A percentile compares a stretch with the other conserved stretches of the same genome.
phyloP scores from a whole-genome alignment of 1,140 invertebrate species.

The Periplaneta americana region DNA sequence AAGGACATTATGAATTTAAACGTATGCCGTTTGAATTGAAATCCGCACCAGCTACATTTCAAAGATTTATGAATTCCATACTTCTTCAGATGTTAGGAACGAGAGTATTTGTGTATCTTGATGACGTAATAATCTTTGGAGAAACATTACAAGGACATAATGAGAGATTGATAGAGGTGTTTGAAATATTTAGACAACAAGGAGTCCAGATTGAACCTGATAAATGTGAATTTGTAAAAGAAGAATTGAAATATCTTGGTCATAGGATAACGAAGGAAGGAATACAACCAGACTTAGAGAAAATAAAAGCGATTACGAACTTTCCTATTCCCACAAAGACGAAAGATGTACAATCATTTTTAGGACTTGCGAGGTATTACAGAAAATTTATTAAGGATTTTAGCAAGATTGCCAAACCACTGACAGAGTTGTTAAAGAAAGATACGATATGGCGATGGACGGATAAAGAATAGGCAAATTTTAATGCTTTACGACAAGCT shows the following conservation, averaged over 20 bases:
- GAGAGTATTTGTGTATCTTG: constrained; percentile 36
- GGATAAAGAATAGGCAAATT: no score
- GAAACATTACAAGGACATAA: constrained; percentile 36
- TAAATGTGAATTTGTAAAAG: constrained; percentile 33
- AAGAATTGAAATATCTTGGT: constrained; percentile 28
- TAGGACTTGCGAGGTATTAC: no score
- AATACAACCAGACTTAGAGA: constrained; percentile 19
- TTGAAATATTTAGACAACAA: constrained; percentile 28
- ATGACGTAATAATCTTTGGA: constrained; percentile 38
- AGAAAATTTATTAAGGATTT: no score
- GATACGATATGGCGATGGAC: no score
- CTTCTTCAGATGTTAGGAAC: constrained; percentile 29
- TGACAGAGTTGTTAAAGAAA: no score
- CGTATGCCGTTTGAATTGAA: constrained; percentile 30
- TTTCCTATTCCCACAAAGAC: no score
- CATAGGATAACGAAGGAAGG: constrained; percentile 22
- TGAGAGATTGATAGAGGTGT: constrained; percentile 29
- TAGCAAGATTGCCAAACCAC: no score
- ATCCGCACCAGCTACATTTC: constrained; percentile 30
- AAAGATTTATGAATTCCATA: constrained; percentile 26
- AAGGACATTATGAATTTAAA: constrained; percentile 29
- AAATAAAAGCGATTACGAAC: no score
- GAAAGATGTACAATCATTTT: no score
- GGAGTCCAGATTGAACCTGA: constrained; percentile 37
- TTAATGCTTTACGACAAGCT: no score